Base-by-base conservation (phyloP, 2,113 vertebrate genomes). In the Polyodon spathula region DNA sequence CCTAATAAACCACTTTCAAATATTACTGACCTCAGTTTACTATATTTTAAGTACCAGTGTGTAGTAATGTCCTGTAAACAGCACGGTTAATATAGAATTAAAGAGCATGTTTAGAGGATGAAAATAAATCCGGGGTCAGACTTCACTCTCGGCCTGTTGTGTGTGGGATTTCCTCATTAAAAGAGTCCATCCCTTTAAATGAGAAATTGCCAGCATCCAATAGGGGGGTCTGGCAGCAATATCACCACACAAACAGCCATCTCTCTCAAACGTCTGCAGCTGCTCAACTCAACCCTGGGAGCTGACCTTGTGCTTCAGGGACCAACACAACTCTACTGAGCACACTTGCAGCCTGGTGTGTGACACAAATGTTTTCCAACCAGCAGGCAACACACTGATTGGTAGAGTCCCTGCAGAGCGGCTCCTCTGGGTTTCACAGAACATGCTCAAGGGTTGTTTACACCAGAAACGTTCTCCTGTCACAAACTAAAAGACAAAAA, bases 331-430 rank as follows among this genome's bases (percentile, higher is more conserved):
- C 54, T 56, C 76, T 55, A 37, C 67, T 40, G 76, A 68, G 73
- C 59, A 4, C 8, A 66, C 73, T 70, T 59, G 68, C 74, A 81
- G 81, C 78, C 76, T 63, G 78, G 73, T 42, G 71, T 52, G 73
- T 76, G 81, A 81, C 84, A 78, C 54, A 67, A 75, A 68, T 80
- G 75, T 82, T 86, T 84, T 77, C 76, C 72, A 80, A 69, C 74
- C 74, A 1, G 66, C 70, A 75, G 71, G 78, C 68, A 70, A 65
- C 61, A 27, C 56, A 73, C 78, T 83, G 81, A 73, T 74, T 75
- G 65, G 76, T 52, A 53, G 70, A 59, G 66, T 82, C 81, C 80
- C 81, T 67, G 61, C 73, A 67, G 78, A 75, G 66, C 51, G 11
- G 69, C 68, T 54, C 68, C 66, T 68, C 40, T 55, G 69, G 74